Conservation (phyloP, 2,797 vertebrate genomes). For the Neoniphon sammara region DNA sequence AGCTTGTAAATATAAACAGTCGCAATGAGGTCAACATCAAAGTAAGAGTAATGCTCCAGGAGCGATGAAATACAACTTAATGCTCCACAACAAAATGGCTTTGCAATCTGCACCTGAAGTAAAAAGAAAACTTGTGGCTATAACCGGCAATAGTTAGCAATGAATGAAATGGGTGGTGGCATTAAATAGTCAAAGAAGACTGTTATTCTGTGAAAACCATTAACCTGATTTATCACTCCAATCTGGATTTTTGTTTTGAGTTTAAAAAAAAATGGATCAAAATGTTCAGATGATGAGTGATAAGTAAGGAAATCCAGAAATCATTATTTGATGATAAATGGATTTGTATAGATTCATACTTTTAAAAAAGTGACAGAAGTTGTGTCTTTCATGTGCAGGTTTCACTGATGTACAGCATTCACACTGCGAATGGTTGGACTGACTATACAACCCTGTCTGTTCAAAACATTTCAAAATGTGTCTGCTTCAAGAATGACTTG, state of each 20-base stretch:
- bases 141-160: conserved; percentile 1
- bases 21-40: conserved; percentile 79
- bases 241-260: background rate
- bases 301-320: too few relatives aligned
- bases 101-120: conserved; percentile 41
- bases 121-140: conserved; percentile 14
- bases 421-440: background rate
- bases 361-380: background rate
- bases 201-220: conserved; percentile 9
- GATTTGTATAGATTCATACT: too few relatives aligned
- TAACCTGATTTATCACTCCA: background rate
- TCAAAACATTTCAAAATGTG: background rate
- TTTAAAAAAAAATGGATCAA: background rate
- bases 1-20: conserved; percentile 85
- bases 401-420: background rate
- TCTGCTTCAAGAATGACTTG: background rate
- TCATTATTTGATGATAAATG: too few relatives aligned
- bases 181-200: background rate
- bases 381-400: background rate
- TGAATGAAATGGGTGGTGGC: conserved; percentile 19
- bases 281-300: too few relatives aligned
- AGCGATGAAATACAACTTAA: conserved; percentile 74
- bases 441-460: background rate
- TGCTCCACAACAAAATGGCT: conserved; percentile 58
- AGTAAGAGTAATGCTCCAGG: conserved; percentile 72